Conservation (phyloP, 2,113 vertebrate species). For the Pogona vitticeps region DNA sequence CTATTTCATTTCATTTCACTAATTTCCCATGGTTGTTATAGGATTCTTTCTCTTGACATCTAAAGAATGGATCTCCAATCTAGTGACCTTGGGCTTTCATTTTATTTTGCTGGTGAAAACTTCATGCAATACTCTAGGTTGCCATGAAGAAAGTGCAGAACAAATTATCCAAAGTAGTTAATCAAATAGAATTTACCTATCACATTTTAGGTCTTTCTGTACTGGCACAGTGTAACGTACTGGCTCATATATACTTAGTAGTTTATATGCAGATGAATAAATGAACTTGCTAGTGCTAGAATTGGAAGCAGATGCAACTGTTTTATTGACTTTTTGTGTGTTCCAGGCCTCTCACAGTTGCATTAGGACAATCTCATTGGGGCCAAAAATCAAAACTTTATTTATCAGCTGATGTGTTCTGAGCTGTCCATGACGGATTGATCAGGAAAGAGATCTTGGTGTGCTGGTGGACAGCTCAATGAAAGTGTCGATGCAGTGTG, state of each 20-base stretch:
- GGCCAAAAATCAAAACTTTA: no score
- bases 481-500: no score
- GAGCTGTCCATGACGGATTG: no score
- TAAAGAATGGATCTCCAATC: not conserved
- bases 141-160: not conserved
- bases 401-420: no score
- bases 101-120: not conserved
- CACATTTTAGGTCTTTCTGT: not conserved
- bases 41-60: not conserved
- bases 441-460: no score
- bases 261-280: not conserved
- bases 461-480: no score
- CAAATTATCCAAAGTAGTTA: not conserved
- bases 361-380: not conserved
- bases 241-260: not conserved
- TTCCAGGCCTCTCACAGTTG: not conserved
- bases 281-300: conserved; percentile 12
- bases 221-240: not conserved
- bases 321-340: conserved; percentile 12
- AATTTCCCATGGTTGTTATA: not conserved
- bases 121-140: not conserved
- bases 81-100: not conserved
- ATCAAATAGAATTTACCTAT: not conserved
- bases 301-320: not conserved
- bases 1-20: not conserved